Conservation (phyloP, 2,888 invertebrate species). For the Oegoconia quadripuncta region DNA sequence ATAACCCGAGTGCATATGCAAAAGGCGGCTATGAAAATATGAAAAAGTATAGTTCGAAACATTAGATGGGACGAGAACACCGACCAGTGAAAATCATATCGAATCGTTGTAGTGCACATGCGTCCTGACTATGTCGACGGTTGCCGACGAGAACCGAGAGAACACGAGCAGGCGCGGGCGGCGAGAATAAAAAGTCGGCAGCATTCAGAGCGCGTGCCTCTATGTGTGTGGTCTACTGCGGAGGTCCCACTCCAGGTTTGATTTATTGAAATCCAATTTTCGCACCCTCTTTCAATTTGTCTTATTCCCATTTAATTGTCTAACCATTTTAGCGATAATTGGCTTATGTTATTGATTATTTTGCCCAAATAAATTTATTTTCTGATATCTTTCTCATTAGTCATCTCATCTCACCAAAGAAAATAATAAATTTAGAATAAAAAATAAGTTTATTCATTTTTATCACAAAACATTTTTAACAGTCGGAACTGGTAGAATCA, state of each 20-base stretch:
- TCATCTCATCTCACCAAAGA: no score
- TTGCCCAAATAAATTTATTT: no score
- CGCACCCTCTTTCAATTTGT: constrained; percentile 58
- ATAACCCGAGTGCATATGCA: no score
- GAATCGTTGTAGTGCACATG: no score
- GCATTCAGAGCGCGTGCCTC: constrained; percentile 87
- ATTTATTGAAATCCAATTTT: constrained; percentile 71
- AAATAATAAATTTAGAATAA: not conserved
- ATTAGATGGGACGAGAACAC: no score
- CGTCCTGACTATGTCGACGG: no score
- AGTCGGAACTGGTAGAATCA: constrained; percentile 24
- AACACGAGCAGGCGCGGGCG: constrained; percentile 54
- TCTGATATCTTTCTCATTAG: no score
- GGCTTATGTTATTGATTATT: no score
- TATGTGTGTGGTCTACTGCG: constrained; percentile 84
- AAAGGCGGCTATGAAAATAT: no score
- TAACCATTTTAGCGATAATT: constrained; percentile 4
- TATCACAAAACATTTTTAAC: constrained; percentile 9
- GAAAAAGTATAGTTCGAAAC: no score
- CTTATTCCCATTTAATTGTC: constrained; percentile 23
- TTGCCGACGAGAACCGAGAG: constrained; percentile 64
- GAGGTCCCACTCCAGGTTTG: constrained; percentile 71
- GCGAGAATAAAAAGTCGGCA: constrained; percentile 70
- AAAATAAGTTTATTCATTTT: not conserved
- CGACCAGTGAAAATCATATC: no score